Evolutionary conservation across 2,113 vertebrate species (phyloP).

Genomic region (Oenanthe oenanthe): DNA sequence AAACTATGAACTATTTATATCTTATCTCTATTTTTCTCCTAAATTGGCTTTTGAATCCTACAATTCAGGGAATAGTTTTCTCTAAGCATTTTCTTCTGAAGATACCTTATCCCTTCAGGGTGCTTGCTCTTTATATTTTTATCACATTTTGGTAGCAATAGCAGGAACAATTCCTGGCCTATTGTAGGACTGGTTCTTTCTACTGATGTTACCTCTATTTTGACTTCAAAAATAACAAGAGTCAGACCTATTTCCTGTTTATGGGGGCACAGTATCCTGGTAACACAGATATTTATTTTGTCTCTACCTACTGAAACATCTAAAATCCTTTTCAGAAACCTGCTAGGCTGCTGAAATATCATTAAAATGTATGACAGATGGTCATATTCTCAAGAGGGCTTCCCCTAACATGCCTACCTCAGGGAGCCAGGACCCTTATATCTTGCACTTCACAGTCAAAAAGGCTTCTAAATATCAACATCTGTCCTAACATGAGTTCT

Average conservation of each 20-base stretch:
- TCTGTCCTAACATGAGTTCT: background rate
- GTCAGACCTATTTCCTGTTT: background rate
- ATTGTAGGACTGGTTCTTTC: background rate
- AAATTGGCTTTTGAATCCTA: background rate
- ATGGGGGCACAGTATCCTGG: background rate
- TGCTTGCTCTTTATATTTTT: background rate
- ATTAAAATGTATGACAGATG: conserved; percentile 23
- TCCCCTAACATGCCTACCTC: background rate
- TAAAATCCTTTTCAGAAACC: background rate
- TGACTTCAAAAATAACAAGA: background rate
- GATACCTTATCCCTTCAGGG: background rate
- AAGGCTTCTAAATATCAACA: conserved; percentile 33
- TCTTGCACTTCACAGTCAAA: background rate
- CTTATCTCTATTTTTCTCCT: background rate
- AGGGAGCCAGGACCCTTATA: background rate
- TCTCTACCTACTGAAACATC: background rate
- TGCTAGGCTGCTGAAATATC: background rate
- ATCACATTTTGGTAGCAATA: background rate
- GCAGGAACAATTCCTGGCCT: background rate
- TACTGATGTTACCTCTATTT: background rate
- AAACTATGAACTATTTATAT: background rate
- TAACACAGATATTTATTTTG: background rate
- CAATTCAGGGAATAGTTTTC: background rate
- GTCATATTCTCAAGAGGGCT: background rate
- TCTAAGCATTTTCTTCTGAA: background rate